phyloP scores from a whole-genome alignment of 2,888 invertebrate species.

The Zygothrica quintamaculata region DNA sequence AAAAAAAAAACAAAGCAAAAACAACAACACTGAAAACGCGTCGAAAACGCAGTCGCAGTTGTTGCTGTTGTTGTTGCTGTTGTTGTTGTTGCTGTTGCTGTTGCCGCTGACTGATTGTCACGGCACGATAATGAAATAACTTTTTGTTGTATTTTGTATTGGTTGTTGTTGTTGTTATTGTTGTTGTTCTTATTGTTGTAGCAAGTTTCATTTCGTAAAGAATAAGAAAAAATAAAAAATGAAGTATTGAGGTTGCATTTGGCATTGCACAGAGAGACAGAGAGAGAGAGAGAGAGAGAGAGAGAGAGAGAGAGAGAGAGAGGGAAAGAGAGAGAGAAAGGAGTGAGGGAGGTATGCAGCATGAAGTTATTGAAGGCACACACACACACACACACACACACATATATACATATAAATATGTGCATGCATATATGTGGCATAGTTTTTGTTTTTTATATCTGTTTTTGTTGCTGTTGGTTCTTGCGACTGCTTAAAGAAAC shows the following conservation, averaged over 20 bases:
- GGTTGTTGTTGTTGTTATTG: constrained; percentile 4
- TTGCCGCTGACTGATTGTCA: constrained; percentile 71
- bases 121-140: constrained; percentile 73
- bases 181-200: constrained; percentile 11
- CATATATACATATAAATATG: constrained; percentile 1
- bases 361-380: constrained; percentile 33
- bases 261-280: neutral
- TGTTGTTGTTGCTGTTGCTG: constrained; percentile 35
- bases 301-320: too few species aligned
- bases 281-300: too few species aligned
- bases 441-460: constrained; percentile 11
- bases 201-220: constrained; percentile 9
- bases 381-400: neutral
- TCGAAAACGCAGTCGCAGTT: constrained; percentile 57
- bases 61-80: constrained; percentile 9
- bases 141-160: constrained; percentile 20
- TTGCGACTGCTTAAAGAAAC: constrained; percentile 39
- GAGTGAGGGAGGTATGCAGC: neutral
- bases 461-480: constrained; percentile 1
- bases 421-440: constrained; percentile 24
- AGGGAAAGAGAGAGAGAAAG: too few species aligned
- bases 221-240: constrained; percentile 22
- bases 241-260: constrained; percentile 32
- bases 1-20: neutral
- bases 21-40: constrained; percentile 35